phyloP scores from a whole-genome alignment of 2,797 vertebrate genomes.

The Florisuga fusca region DNA sequence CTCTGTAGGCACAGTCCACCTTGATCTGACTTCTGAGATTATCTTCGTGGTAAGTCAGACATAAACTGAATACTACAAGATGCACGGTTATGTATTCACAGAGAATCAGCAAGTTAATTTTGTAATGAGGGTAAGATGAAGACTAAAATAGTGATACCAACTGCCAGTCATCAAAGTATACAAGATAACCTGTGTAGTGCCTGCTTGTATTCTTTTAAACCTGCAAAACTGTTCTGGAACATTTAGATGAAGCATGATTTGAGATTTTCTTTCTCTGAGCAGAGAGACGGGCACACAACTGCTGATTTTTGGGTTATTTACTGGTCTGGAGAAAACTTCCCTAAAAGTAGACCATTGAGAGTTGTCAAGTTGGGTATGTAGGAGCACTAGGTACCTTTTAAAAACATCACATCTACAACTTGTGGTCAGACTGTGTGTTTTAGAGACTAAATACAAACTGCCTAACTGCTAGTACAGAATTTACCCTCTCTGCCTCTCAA shows the following conservation, averaged over 20 bases:
- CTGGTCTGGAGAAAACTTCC: background rate
- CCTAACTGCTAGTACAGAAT: background rate
- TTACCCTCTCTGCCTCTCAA: background rate
- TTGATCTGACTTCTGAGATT: background rate
- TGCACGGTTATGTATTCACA: accelerated
- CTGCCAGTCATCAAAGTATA: background rate
- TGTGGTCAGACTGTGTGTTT: background rate
- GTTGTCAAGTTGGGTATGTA: background rate
- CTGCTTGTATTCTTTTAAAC: background rate
- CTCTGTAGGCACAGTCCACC: background rate
- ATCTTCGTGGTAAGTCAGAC: background rate
- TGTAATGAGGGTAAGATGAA: background rate
- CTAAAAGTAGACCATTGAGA: background rate
- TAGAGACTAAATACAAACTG: background rate
- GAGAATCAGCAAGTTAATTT: background rate
- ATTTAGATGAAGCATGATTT: background rate
- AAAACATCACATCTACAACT: background rate
- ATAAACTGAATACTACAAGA: background rate
- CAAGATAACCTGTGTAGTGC: background rate
- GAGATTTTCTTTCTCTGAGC: background rate
- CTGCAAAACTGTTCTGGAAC: background rate
- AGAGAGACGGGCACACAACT: background rate
- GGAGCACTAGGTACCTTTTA: background rate
- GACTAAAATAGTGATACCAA: background rate
- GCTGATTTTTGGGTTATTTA: background rate